Base-by-base conservation (phyloP, 2,113 vertebrate genomes). In the Conger conger region DNA sequence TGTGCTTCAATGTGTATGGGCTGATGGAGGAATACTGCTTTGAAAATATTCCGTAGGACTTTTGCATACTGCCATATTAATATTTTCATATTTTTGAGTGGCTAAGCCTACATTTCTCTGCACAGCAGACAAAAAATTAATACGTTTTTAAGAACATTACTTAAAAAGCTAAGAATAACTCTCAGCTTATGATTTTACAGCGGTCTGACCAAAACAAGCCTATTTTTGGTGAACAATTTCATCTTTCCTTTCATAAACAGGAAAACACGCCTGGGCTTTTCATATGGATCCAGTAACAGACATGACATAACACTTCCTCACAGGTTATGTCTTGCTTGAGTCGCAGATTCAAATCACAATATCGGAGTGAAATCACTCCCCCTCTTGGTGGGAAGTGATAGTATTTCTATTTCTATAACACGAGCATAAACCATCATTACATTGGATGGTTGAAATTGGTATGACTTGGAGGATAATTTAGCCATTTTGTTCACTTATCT, bases 81-180 rank as follows among this genome's bases (percentile, higher is more conserved):
- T 73, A 73, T 73, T 73, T 73, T 73, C 68, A 23, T 73, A 73
- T 73, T 73, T 73, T 33, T 73, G 27, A 73, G 68, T 33, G 68
- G 60, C 20, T 33, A 73, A 0, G 1, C 11, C n/a, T 73, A 50
- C 45, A 50, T 13, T 13, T 50, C 57, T 23, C 11, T 63, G 57
- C 57, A 20, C 23, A 8, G 20, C 45, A 13, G 45, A 50, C 45
- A 50, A 50, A 50, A 50, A 50, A 50, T 50, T 1, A 50, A 9
- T 1, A 9, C 11, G 11, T 50, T 50, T 13, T 50, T 13, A 13
- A 50, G 11, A 50, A 50, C 7, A 50, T 50, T 50, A 50, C 45
- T 50, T 50, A 50, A 50, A 50, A 13, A 50, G 45, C 45, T 50
- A 50, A 15, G 45, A 50, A 50, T 50, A 13, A 50, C 45, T 13